Base-by-base conservation (phyloP, 2,797 vertebrate genomes). In the Eptatretus atami region DNA sequence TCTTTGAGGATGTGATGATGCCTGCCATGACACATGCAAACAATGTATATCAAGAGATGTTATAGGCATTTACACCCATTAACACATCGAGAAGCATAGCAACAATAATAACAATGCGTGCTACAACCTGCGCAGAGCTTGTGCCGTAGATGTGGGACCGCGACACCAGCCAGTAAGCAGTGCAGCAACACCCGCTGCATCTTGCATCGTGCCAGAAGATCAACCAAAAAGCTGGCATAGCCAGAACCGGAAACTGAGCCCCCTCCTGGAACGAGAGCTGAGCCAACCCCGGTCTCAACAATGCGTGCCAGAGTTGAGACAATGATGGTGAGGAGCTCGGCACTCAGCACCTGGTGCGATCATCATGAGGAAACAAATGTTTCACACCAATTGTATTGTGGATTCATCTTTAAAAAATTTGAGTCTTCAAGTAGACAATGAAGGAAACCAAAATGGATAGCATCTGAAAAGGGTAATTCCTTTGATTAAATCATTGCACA, bases 101-200 rank as follows among this genome's bases (percentile, higher is more conserved):
- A 44, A 44, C 6, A 44, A 44, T 44, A 44, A 12, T 24, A 24
- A 61, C 10, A 24, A n/a, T 44, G 31, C 31, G 6, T 44, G 31
- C 31, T 72, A 10, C 66, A 63, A 0, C 65, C 15, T 6, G 75
- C 71, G 1, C 71, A 70, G 63, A 75, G 76, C 12, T 69, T 67
- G 1, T 72, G 75, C 11, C 73, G 74, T 54, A 74, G 79, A 70
- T 98, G 92, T 3, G 84, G 82, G 1, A 87, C 90, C 68, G 94
- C 95, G 73, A 96, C 94, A 53, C 86, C 86, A 11, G 88, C 95
- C 0, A 98, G 77, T 66, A 98, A 73, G 68, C 88, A 96, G 65
- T 98, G 92, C 60, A 98, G 79, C 69, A 94, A 77, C 69, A 98
- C 86, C 66, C 95, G 96, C 74, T 98, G 92, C 69, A 96, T 90